Conservation (phyloP, 2,113 vertebrate genomes). For the Xiphias gladius region DNA sequence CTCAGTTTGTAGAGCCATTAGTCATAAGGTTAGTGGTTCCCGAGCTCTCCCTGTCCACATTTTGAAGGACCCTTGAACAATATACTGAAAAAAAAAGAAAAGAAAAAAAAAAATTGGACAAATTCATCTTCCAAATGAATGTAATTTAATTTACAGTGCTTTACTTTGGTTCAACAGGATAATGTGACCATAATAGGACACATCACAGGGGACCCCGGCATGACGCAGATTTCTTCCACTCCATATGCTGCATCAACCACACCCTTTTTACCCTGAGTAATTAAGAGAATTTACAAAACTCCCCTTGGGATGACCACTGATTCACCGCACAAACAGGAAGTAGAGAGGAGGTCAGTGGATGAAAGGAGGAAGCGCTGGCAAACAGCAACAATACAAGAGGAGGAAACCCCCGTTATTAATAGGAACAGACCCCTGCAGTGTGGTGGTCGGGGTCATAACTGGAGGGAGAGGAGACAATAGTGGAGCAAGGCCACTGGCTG, state of each 20-base stretch:
- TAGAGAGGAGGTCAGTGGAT: conserved; percentile 82
- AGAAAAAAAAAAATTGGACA: too few species aligned
- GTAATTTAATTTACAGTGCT: not conserved
- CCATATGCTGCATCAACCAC: not conserved
- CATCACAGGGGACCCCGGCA: conserved; percentile 39
- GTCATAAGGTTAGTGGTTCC: not conserved
- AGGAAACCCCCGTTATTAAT: conserved; percentile 86
- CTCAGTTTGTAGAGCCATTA: not conserved
- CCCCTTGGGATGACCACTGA: conserved; percentile 68
- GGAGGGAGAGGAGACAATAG: conserved; percentile 81
- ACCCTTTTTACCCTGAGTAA: conserved; percentile 45
- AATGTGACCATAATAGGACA: not conserved
- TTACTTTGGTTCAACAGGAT: conserved; percentile 4
- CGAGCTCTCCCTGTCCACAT: not conserved
- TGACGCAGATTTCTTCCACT: conserved; percentile 50
- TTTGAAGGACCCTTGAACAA: not conserved
- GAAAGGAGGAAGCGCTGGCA: conserved; percentile 83
- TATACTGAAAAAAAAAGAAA: not conserved
- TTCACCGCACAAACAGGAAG: conserved; percentile 85
- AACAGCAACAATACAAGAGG: conserved; percentile 81
- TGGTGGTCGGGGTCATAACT: conserved; percentile 77
- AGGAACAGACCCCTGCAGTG: conserved; percentile 76
- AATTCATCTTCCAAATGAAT: not conserved
- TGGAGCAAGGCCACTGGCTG: conserved; percentile 68
- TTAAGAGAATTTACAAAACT: conserved; percentile 59